phyloP scores from a whole-genome alignment of 2,797 vertebrate species.

The Caiman crocodilus region DNA sequence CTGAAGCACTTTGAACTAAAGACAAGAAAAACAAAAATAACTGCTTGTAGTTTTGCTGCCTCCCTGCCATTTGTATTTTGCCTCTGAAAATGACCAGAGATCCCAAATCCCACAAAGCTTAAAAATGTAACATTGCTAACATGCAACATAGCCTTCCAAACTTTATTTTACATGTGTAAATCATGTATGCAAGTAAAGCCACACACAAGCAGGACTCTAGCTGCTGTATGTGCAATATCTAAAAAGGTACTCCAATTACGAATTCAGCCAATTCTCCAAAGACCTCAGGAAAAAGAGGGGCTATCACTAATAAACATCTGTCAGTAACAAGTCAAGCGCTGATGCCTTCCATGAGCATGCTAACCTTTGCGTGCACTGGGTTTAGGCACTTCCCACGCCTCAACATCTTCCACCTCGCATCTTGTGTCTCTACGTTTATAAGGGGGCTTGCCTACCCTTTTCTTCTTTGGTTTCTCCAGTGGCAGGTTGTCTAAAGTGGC shows the following conservation, averaged over 20 bases:
- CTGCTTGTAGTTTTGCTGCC: not conserved
- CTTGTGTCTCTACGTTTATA: constrained; percentile 71
- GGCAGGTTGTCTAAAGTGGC: constrained; percentile 6
- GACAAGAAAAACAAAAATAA: not conserved
- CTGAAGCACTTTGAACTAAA: not conserved
- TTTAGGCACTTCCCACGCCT: constrained; percentile 63
- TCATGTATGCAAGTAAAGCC: too few species aligned
- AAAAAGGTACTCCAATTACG: not conserved
- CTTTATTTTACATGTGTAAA: too few species aligned
- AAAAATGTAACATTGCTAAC: not conserved
- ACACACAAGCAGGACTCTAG: too few species aligned
- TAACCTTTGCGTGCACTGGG: constrained; percentile 52
- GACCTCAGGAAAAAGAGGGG: not conserved
- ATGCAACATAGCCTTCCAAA: too few species aligned
- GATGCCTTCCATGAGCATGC: not conserved
- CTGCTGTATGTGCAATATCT: not conserved
- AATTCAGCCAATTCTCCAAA: not conserved
- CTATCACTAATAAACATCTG: too few species aligned
- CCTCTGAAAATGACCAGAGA: not conserved
- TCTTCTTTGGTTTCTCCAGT: constrained; percentile 68
- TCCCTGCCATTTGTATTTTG: not conserved
- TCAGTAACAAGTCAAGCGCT: not conserved
- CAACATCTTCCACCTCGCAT: constrained; percentile 60
- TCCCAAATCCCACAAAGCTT: not conserved
- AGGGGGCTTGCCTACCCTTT: constrained; percentile 58